Conservation (phyloP, 2,888 invertebrate genomes). For the Drosophila pseudotalamancana region DNA sequence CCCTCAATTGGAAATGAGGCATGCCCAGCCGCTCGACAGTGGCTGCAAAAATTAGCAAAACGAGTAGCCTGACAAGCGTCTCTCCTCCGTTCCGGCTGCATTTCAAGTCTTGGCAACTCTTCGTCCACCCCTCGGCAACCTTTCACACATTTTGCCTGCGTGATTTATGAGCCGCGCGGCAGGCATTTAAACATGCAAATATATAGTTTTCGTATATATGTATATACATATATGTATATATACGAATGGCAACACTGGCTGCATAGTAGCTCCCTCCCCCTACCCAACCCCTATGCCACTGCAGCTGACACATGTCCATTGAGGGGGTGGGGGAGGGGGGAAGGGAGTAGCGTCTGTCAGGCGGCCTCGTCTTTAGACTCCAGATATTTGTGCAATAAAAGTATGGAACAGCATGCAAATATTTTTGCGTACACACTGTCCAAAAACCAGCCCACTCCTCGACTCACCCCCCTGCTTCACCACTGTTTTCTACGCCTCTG, state of each 20-base stretch:
- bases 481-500: neutral
- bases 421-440: constrained; percentile 67
- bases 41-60: constrained; percentile 58
- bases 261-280: neutral
- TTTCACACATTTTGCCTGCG: constrained; percentile 67
- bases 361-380: constrained; percentile 37
- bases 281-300: neutral
- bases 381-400: constrained; percentile 79
- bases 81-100: neutral
- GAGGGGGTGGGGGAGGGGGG: no score
- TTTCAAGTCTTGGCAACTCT: constrained; percentile 9
- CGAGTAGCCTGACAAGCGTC: no score
- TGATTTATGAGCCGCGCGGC: constrained; percentile 76
- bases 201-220: constrained; percentile 68
- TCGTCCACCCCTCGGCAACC: neutral
- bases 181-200: constrained; percentile 70
- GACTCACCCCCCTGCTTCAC: neutral
- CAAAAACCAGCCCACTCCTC: constrained; percentile 15
- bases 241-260: constrained; percentile 37
- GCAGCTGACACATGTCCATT: constrained; percentile 73
- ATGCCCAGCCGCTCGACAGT: constrained; percentile 51
- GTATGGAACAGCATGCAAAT: constrained; percentile 76
- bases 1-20: no score
- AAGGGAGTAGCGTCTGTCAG: no score
- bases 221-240: no score